Percentiles rank a stretch among this genome's conserved stretches.
These are phyloP conservation scores for Congeria kusceri DNA, from an alignment of 2,888 invertebrate genomes.

Conservation along the genomic window DNA sequence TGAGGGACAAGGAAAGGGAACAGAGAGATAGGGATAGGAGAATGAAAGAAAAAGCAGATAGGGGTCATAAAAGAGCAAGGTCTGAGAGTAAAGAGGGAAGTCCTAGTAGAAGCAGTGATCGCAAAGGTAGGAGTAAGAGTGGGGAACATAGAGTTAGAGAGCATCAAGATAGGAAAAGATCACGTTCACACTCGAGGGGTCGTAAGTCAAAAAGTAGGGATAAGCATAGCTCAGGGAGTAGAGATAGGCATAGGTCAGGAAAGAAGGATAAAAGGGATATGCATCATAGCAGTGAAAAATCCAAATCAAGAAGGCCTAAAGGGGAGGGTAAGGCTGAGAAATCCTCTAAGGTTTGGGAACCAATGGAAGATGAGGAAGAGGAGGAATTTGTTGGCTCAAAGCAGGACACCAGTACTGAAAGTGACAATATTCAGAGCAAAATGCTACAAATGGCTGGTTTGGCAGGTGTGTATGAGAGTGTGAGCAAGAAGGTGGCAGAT, in stretches of 20 bases:
- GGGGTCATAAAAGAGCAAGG: conserved; percentile 15
- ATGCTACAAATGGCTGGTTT: conserved; percentile 57
- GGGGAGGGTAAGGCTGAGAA: conserved; percentile 58
- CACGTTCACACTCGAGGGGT: conserved; percentile 18
- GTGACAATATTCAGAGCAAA: conserved; percentile 43
- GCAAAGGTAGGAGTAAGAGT: conserved; percentile 26
- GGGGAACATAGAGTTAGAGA: conserved; percentile 27
- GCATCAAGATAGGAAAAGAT: conserved; percentile 30
- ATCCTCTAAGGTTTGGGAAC: conserved; percentile 61
- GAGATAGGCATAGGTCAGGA: conserved; percentile 55
- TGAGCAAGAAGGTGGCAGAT: conserved; percentile 14
- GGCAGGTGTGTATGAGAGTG: conserved; percentile 35
- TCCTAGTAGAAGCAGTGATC: conserved; percentile 18
- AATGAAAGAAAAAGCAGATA: conserved; percentile 31
- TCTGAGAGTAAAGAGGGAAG: conserved; percentile 11
- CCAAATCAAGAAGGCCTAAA: conserved; percentile 46
- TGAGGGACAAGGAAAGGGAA: conserved; percentile 46
- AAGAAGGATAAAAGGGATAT: conserved; percentile 46
- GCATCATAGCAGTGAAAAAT: conserved; percentile 45
- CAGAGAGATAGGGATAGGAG: conserved; percentile 33
- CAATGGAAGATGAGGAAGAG: conserved; percentile 67
- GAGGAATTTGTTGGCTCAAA: conserved; percentile 63
- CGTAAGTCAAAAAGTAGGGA: conserved; percentile 25
- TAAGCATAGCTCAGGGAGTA: conserved; percentile 33
- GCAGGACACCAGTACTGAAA: conserved; percentile 32